Evolutionary conservation across 2,113 vertebrate genomes (phyloP).

Genomic region (Fulica atra): DNA sequence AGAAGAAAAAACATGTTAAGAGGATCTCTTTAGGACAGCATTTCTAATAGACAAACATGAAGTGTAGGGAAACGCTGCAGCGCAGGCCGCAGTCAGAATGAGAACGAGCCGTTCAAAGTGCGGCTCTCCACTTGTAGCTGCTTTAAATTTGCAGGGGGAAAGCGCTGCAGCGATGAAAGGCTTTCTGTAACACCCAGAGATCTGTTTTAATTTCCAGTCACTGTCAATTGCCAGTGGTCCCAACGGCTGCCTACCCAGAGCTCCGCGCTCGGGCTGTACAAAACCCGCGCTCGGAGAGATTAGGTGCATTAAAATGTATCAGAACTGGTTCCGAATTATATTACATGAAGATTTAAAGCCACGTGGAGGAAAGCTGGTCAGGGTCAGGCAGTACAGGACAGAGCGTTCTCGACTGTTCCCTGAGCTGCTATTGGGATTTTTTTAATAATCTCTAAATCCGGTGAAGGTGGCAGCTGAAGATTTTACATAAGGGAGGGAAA

Average conservation of each 20-base stretch:
- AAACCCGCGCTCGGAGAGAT: conserved; percentile 63
- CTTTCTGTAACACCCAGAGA: conserved; percentile 62
- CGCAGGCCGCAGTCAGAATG: conserved; percentile 51
- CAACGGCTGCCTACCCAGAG: conserved; percentile 27
- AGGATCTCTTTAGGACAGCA: conserved; percentile 42
- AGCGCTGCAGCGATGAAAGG: conserved; percentile 42
- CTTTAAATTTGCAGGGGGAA: conserved; percentile 54
- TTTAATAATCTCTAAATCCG: conserved; percentile 76
- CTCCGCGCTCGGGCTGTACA: not conserved
- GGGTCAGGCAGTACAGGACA: conserved; percentile 66
- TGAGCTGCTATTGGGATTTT: conserved; percentile 65
- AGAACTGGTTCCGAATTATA: conserved; percentile 62
- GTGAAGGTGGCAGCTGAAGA: conserved; percentile 66
- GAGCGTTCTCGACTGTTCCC: conserved; percentile 49
- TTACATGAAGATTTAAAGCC: conserved; percentile 70
- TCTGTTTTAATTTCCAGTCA: conserved; percentile 66
- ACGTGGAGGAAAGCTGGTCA: conserved; percentile 55
- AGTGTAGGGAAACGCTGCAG: conserved; percentile 48
- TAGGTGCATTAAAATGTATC: conserved; percentile 71
- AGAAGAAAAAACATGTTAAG: not conserved
- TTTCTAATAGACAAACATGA: conserved; percentile 43
- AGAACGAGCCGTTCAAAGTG: conserved; percentile 35
- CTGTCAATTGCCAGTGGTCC: conserved; percentile 50
- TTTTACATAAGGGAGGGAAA: conserved; percentile 54
- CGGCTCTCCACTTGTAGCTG: conserved; percentile 33